phyloP scores from a whole-genome alignment of 1,140 invertebrate genomes.

The Scaptomyza montana region DNA sequence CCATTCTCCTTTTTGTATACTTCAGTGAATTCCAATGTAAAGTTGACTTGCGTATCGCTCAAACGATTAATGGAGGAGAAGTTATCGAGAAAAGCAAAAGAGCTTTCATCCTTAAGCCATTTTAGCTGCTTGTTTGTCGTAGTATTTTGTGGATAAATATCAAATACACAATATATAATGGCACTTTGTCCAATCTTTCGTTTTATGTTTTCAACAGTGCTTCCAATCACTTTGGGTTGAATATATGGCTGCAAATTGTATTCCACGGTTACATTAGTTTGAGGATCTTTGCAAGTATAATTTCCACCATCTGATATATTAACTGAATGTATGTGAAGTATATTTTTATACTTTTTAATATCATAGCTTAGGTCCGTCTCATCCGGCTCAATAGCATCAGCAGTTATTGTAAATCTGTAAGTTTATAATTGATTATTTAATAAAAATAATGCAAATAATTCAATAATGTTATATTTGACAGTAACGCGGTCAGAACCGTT shows the following conservation, averaged over 20 bases:
- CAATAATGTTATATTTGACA: not conserved
- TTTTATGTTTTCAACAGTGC: slow-evolving; percentile 83
- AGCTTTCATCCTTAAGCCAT: slow-evolving; percentile 86
- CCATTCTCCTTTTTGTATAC: slow-evolving; percentile 88
- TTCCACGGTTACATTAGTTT: slow-evolving; percentile 62
- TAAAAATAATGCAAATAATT: not conserved
- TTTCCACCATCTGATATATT: slow-evolving; percentile 84
- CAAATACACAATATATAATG: slow-evolving; percentile 85
- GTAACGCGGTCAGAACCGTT: no score
- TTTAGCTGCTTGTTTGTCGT: slow-evolving; percentile 80
- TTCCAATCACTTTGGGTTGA: slow-evolving; percentile 84
- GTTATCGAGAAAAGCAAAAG: slow-evolving; percentile 74
- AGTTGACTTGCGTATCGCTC: slow-evolving; percentile 86
- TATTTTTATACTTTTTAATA: slow-evolving; percentile 56
- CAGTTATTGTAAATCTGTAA: slow-evolving; percentile 45
- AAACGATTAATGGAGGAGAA: slow-evolving; percentile 74
- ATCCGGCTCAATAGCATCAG: slow-evolving; percentile 32
- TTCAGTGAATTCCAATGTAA: slow-evolving; percentile 85
- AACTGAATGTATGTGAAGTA: slow-evolving; percentile 71
- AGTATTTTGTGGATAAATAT: slow-evolving; percentile 86
- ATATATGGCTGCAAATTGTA: slow-evolving; percentile 83
- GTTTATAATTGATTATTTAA: not conserved
- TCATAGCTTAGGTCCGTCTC: slow-evolving; percentile 38
- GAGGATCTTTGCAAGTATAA: slow-evolving; percentile 84
- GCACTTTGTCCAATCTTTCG: slow-evolving; percentile 84